These are phyloP conservation scores for Meloidogyne chitwoodi DNA, from an alignment of 1,140 invertebrate genomes.

Conservation along the genomic window DNA sequence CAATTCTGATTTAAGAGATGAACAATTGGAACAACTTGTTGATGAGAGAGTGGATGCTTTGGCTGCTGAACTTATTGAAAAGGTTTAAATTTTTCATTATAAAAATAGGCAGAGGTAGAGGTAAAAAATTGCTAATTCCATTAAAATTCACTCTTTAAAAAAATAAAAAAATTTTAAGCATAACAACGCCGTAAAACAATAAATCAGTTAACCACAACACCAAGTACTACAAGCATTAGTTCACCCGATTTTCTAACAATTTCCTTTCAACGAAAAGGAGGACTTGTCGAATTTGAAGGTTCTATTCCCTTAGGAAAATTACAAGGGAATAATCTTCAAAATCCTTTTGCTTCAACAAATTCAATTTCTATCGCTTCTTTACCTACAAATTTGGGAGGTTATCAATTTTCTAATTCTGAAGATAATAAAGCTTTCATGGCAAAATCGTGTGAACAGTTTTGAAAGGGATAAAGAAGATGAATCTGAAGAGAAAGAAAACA, in stretches of 20 bases:
- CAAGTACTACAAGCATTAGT: no score
- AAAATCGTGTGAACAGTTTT: background rate
- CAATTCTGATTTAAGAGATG: slow-evolving; percentile 46
- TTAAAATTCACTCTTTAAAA: no score
- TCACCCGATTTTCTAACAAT: background rate
- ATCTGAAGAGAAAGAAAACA: background rate
- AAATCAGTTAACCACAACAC: background rate
- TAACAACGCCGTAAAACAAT: background rate
- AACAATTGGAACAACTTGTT: slow-evolving; percentile 11
- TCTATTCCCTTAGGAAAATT: background rate
- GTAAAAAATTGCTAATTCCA: no score
- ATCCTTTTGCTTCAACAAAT: background rate
- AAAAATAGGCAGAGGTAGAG: no score
- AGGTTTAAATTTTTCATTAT: no score
- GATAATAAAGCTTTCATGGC: background rate
- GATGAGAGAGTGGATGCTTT: background rate
- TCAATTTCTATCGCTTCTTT: slow-evolving; percentile 3
- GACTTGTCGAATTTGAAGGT: slow-evolving; percentile 3
- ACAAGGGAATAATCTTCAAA: background rate
- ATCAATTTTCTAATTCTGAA: background rate
- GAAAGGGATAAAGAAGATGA: background rate
- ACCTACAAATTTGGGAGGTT: background rate
- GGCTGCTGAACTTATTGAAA: background rate
- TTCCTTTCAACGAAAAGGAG: background rate
- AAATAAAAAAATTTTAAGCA: no score